phyloP scores from a whole-genome alignment of 2,113 vertebrate genomes.

The Erythrocercus mccallii region DNA sequence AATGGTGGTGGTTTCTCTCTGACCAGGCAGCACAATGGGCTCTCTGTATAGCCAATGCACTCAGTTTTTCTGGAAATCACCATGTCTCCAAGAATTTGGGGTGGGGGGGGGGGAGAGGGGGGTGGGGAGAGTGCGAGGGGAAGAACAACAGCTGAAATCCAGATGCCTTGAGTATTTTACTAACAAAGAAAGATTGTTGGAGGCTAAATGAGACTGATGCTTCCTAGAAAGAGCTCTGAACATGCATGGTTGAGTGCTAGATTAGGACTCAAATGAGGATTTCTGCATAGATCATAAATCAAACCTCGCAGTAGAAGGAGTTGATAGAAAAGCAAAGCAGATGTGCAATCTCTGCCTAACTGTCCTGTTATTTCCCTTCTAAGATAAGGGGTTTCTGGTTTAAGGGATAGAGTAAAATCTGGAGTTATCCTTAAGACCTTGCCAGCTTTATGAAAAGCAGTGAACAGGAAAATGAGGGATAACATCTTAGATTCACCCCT shows the following conservation, averaged over 20 bases:
- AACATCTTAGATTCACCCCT: not conserved
- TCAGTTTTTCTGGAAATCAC: constrained; percentile 1
- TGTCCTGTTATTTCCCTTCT: not conserved
- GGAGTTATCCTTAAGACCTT: not conserved
- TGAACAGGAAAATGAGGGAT: not conserved
- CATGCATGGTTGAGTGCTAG: not conserved
- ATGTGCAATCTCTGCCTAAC: not conserved
- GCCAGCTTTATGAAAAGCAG: not conserved
- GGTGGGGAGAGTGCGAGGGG: too few species aligned
- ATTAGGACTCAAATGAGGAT: constrained; percentile 1
- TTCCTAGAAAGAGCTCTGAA: constrained; percentile 49
- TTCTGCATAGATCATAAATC: constrained; percentile 26
- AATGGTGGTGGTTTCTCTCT: not conserved
- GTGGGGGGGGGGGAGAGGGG: accelerated
- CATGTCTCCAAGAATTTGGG: not conserved
- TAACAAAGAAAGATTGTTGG: constrained; percentile 53
- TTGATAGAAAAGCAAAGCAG: not conserved
- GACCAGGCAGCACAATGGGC: not conserved
- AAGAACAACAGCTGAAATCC: constrained; percentile 49
- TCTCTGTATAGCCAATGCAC: not conserved
- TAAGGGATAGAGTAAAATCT: not conserved
- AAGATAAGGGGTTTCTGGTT: not conserved
- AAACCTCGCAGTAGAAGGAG: not conserved
- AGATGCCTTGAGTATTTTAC: constrained; percentile 38
- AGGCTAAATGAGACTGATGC: constrained; percentile 15